Evolutionary conservation across 2,797 vertebrate species (phyloP), one percentile per base, ranked within the genome.

Genomic region (Lepus oiostolus): DNA sequence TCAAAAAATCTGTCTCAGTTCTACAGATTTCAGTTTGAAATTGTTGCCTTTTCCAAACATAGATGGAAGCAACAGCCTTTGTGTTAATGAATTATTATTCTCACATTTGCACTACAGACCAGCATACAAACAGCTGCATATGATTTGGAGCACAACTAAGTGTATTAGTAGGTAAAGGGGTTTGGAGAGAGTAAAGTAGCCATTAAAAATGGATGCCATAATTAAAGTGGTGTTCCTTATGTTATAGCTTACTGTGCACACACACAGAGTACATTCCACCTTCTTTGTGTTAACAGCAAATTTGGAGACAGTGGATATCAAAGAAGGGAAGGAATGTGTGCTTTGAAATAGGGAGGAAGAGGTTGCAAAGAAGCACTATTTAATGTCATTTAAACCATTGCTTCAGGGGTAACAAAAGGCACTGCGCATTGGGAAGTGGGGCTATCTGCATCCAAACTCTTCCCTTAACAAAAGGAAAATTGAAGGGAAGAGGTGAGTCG

Each of bases 21-120:
- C 7, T 85, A 16, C 9, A 91, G 67, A 81, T 92, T 93, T 93
- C 32, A 26, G 60, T 88, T 80, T 62, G 30, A 75, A 92, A 88
- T 88, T 68, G 14, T 9, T 89, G 2, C 1, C 4, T 68, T 86
- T 94, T 74, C 28, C 81, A 92, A 30, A 30, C 35, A 85, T 3
- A 35, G 17, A 77, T 22, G 85, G 52, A 94, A 93, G 87, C 30
- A 16, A 35, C 17, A 68, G n/a, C 11, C 65, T 90, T 79, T 68
- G 8, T 71, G 42, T 79, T 90, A 54, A 58, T 22, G 11, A 75
- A 47, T 65, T 32, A 32, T 79, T 85, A 4, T 67, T 96, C 30
- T 68, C 72, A 58, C 67, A 32, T 12, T 79, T 93, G 24, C 10
- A 19, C 38, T 68, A 38, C 4, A 35, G 24, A 38, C 10, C 63